Evolutionary conservation across 2,888 invertebrate species (phyloP).

Genomic region (Branchipolynoe longqiensis): DNA sequence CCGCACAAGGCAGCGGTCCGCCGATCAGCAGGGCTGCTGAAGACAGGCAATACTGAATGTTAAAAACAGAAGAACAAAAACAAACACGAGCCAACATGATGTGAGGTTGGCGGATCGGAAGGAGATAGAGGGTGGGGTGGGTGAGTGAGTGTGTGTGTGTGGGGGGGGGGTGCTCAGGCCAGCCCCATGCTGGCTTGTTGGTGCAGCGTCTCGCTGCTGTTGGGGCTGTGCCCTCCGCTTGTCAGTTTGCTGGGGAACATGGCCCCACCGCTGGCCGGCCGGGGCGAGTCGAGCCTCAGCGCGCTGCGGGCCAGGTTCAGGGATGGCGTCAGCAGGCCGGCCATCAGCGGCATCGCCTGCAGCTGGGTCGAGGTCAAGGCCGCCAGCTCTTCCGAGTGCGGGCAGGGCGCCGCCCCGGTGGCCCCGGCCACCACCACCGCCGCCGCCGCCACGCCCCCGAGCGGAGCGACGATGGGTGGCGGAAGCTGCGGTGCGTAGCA

Average conservation of each 20-base stretch:
- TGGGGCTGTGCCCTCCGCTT: slow-evolving; percentile 63
- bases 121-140: too few relatives aligned
- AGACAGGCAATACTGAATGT: too few relatives aligned
- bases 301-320: not conserved
- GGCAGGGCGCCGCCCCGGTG: not conserved
- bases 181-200: slow-evolving; percentile 54
- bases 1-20: too few relatives aligned
- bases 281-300: not conserved
- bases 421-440: not conserved
- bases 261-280: not conserved
- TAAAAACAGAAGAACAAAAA: too few relatives aligned
- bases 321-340: not conserved
- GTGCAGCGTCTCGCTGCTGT: slow-evolving; percentile 59
- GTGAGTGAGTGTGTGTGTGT: too few relatives aligned
- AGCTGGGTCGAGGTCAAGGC: slow-evolving; percentile 28
- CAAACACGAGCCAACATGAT: too few relatives aligned
- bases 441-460: not conserved
- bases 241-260: slow-evolving; percentile 59
- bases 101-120: too few relatives aligned
- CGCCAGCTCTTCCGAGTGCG: slow-evolving; percentile 43
- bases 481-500: not conserved
- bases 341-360: not conserved
- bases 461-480: not conserved
- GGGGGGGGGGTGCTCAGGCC: too few relatives aligned
- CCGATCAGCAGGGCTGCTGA: too few relatives aligned